Conservation (phyloP, 2,888 invertebrate genomes). For the Chironomus tentans region DNA sequence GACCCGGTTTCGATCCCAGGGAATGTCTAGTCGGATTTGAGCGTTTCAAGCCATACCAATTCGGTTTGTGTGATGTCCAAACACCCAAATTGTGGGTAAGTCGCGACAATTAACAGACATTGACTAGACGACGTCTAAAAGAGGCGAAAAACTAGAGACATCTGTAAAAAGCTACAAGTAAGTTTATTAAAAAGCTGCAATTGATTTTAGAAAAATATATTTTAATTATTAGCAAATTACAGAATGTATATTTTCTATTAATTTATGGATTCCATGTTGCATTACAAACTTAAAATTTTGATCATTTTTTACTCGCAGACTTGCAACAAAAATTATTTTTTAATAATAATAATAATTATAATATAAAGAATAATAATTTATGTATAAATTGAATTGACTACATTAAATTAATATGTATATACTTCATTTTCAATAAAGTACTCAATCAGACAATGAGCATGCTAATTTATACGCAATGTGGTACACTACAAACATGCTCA, state of each 20-base stretch:
- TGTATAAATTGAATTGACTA: background rate
- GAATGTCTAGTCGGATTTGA: too few relatives aligned
- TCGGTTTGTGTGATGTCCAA: too few relatives aligned
- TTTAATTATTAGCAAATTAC: background rate
- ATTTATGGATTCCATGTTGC: background rate
- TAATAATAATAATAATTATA: background rate
- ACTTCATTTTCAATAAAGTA: background rate
- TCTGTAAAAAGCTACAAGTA: too few relatives aligned
- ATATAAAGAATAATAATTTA: background rate
- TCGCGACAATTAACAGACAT: too few relatives aligned
- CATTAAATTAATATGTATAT: background rate
- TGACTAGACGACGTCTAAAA: too few relatives aligned
- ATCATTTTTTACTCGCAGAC: background rate
- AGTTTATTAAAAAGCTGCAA: background rate
- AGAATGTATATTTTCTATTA: background rate
- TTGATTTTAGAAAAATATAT: background rate
- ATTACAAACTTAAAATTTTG: background rate
- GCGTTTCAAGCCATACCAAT: too few relatives aligned
- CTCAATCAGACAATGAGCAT: too few relatives aligned
- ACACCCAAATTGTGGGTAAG: too few relatives aligned
- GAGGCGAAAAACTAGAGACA: too few relatives aligned
- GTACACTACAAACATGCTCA: too few relatives aligned
- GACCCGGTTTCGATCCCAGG: too few relatives aligned
- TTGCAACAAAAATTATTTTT: background rate
- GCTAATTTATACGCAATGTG: too few relatives aligned